A percentile compares a stretch with the other conserved stretches of the same genome.
Evolutionary conservation across 2,888 invertebrate species (phyloP).

Genomic region (Sphaerophoria rueppellii): DNA sequence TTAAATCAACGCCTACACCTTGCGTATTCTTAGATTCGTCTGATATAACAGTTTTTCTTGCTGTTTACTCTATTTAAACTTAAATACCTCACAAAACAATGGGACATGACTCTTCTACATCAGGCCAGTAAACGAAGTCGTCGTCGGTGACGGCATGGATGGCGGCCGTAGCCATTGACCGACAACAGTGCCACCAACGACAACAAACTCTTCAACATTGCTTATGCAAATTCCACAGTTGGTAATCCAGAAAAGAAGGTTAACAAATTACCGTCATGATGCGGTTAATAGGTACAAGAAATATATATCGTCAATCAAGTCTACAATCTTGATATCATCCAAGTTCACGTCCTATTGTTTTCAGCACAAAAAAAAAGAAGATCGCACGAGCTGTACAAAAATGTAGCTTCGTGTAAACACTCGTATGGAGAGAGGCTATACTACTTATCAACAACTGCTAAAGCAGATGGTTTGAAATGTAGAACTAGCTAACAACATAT

Average conservation of each 20-base stretch:
- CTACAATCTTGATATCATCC: conserved; percentile 33
- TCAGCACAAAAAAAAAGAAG: conserved; percentile 15
- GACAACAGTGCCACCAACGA: not conserved
- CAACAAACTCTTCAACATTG: conserved; percentile 32
- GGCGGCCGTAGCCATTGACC: not conserved
- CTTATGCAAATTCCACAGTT: conserved; percentile 59
- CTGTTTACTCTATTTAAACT: conserved; percentile 30
- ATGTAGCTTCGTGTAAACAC: conserved; percentile 1
- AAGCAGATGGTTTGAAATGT: conserved; percentile 48
- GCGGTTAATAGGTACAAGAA: conserved; percentile 25
- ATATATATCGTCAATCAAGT: conserved; percentile 33
- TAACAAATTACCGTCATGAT: conserved; percentile 62
- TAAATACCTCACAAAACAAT: conserved; percentile 31
- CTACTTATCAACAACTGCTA: conserved; percentile 17
- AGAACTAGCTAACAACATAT: conserved; percentile 14
- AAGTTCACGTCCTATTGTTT: conserved; percentile 61
- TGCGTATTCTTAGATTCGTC: conserved; percentile 35
- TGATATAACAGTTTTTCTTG: conserved; percentile 34
- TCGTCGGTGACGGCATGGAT: not conserved
- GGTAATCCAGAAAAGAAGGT: conserved; percentile 25
- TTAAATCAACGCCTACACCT: conserved; percentile 55
- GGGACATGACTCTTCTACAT: conserved; percentile 19
- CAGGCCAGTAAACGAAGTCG: conserved; percentile 16
- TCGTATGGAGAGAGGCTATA: not conserved
- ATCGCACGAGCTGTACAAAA: conserved; percentile 54